Evolutionary conservation across 2,113 vertebrate species (phyloP).

Genomic region (Marmota flaviventris): DNA sequence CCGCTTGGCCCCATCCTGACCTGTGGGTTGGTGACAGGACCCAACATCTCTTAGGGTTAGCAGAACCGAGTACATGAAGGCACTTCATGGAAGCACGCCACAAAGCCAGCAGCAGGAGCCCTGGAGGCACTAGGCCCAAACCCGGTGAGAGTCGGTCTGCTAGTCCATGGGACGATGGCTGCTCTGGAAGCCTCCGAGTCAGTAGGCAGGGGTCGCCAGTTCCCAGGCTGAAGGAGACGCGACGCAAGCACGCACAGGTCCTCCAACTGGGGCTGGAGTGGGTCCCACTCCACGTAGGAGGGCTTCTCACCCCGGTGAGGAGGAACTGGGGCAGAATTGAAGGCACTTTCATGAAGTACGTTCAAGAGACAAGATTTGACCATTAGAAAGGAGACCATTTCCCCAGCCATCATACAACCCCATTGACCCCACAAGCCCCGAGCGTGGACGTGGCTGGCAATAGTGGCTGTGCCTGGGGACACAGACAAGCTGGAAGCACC

Average conservation of each 20-base stretch:
- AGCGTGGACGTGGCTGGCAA: not conserved
- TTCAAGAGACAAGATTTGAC: not conserved
- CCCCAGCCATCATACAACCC: not conserved
- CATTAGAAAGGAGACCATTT: not conserved
- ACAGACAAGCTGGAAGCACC: too few species aligned
- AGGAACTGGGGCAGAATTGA: not conserved
- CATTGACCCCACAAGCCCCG: accelerated
- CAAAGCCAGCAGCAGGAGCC: not conserved
- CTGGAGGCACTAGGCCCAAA: not conserved
- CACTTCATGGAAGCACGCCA: not conserved
- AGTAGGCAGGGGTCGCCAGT: too few species aligned
- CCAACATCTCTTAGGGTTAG: not conserved
- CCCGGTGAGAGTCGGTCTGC: too few species aligned
- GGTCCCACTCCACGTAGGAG: too few species aligned
- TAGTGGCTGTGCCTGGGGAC: not conserved
- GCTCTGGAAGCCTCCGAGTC: too few species aligned
- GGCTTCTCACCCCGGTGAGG: too few species aligned
- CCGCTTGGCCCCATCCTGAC: not conserved
- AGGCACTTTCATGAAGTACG: too few species aligned
- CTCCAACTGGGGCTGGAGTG: too few species aligned
- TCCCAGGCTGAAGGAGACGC: too few species aligned
- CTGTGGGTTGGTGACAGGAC: not conserved
- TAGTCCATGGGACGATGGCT: too few species aligned
- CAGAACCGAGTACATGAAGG: not conserved
- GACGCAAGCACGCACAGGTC: accelerated